phyloP scores from a whole-genome alignment of 2,797 vertebrate genomes.

The Hoplostethus mediterraneus region DNA sequence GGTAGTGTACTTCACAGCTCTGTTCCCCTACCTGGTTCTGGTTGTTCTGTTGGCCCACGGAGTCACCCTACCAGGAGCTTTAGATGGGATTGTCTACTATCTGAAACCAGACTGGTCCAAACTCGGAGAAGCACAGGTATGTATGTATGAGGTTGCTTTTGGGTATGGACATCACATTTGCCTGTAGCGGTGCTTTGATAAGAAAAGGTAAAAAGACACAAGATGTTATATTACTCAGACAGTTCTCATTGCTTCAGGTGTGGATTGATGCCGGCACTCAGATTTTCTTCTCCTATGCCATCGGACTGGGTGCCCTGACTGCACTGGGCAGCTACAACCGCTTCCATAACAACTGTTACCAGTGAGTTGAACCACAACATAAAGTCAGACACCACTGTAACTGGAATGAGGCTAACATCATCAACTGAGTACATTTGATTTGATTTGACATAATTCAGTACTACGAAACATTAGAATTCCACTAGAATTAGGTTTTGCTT shows the following conservation, averaged over 20 bases:
- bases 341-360: conserved; percentile 91
- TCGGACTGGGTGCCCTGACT: conserved; percentile 87
- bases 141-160: conserved; percentile 1
- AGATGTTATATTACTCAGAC: conserved; percentile 14
- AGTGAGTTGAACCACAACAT: conserved; percentile 78
- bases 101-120: conserved; percentile 90
- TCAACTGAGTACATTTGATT: too few species aligned
- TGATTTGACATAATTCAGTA: not conserved
- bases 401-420: conserved; percentile 43
- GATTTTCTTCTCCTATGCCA: conserved; percentile 91
- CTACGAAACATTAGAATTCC: conserved; percentile 6
- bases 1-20: conserved; percentile 90
- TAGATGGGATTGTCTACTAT: conserved; percentile 88
- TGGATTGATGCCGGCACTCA: conserved; percentile 91
- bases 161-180: not conserved
- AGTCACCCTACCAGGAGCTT: conserved; percentile 86
- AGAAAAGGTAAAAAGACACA: conserved; percentile 1
- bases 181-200: not conserved
- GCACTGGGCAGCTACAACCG: conserved; percentile 90
- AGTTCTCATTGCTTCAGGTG: conserved; percentile 74
- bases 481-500: conserved; percentile 11
- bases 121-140: conserved; percentile 88
- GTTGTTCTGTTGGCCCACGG: conserved; percentile 87
- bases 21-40: conserved; percentile 89
- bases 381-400: conserved; percentile 32